Conservation (phyloP, 2,797 vertebrate species). For the Pseudochromis fuscus region DNA sequence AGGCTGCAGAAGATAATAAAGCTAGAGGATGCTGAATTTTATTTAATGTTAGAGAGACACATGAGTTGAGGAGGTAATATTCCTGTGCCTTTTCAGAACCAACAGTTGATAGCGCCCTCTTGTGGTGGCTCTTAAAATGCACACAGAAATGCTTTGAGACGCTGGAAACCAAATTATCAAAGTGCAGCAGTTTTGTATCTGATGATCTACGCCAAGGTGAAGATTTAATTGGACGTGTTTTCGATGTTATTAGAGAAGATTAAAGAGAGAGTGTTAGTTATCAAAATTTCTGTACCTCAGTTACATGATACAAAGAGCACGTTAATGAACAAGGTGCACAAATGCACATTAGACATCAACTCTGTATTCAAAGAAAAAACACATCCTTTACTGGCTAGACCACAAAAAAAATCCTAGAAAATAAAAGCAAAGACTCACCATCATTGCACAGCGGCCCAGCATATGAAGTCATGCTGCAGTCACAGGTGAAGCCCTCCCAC, state of each 20-base stretch:
- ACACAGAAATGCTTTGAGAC: slow-evolving; percentile 18
- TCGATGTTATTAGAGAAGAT: not conserved
- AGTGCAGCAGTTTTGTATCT: slow-evolving; percentile 1
- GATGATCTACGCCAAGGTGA: not conserved
- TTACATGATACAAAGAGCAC: slow-evolving; percentile 7
- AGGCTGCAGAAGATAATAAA: slow-evolving; percentile 31
- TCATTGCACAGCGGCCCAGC: slow-evolving; percentile 97
- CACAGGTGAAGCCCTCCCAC: slow-evolving; percentile 98
- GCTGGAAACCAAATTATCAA: slow-evolving; percentile 7
- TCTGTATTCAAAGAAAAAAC: not conserved
- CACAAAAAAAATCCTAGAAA: not conserved
- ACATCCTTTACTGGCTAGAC: too few relatives aligned
- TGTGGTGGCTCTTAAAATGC: slow-evolving; percentile 65
- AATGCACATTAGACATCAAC: not conserved
- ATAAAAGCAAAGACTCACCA: slow-evolving; percentile 85
- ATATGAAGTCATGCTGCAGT: slow-evolving; percentile 99
- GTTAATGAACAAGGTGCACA: not conserved
- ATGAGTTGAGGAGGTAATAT: slow-evolving; percentile 13
- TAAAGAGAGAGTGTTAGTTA: not conserved
- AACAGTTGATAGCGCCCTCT: slow-evolving; percentile 76
- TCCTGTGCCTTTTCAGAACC: slow-evolving; percentile 37
- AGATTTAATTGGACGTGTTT: slow-evolving; percentile 6
- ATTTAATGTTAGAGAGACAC: slow-evolving; percentile 8
- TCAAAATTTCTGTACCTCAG: not conserved
- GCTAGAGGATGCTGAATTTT: slow-evolving; percentile 1